Conservation (phyloP, 2,797 vertebrate genomes). For the Tenualosa ilisha region DNA sequence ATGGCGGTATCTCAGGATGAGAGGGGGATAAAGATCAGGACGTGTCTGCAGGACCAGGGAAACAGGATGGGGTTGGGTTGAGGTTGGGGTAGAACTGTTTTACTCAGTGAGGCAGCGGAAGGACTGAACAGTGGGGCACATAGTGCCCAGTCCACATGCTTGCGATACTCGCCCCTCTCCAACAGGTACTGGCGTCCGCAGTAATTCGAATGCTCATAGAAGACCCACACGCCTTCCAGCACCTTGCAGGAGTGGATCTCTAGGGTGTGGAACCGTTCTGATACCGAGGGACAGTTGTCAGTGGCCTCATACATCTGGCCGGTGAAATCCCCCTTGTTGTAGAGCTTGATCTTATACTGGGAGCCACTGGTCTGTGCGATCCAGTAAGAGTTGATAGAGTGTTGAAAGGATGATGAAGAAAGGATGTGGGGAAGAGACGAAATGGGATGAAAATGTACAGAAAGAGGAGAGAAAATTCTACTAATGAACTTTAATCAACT, state of each 20-base stretch:
- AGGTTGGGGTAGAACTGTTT: constrained; percentile 43
- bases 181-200: constrained; percentile 89
- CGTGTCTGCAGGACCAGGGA: no score
- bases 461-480: constrained; percentile 14
- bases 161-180: constrained; percentile 89
- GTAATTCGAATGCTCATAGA: constrained; percentile 91
- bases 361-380: constrained; percentile 76
- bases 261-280: constrained; percentile 82
- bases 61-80: no score
- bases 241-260: constrained; percentile 90
- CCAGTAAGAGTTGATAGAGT: constrained; percentile 6
- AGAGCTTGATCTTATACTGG: constrained; percentile 87
- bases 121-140: constrained; percentile 82
- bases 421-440: not conserved
- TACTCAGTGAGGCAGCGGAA: constrained; percentile 83
- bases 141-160: constrained; percentile 86
- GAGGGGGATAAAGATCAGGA: no score
- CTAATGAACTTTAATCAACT: not conserved
- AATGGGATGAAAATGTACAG: not conserved
- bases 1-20: not conserved
- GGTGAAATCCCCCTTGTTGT: constrained; percentile 86
- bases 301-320: constrained; percentile 85
- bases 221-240: constrained; percentile 87
- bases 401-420: not conserved
- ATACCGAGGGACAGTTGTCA: constrained; percentile 87